phyloP scores from a whole-genome alignment of 2,888 invertebrate genomes.

The Athalia rosae region DNA sequence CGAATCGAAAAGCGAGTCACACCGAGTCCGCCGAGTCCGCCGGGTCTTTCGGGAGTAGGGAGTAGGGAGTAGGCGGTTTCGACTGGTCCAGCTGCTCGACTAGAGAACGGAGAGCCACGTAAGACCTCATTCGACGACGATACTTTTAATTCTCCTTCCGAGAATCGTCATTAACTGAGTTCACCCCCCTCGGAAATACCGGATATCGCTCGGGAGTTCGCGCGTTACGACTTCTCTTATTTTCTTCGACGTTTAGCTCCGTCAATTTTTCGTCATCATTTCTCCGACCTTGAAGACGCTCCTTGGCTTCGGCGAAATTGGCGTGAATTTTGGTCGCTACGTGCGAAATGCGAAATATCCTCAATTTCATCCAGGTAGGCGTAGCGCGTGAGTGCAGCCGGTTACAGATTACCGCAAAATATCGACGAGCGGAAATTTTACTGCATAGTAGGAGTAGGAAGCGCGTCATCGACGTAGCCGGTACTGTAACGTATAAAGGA shows the following conservation, averaged over 20 bases:
- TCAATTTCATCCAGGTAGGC: not conserved
- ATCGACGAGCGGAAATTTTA: constrained; percentile 7
- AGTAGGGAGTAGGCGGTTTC: constrained; percentile 34
- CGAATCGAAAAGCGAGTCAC: constrained; percentile 42
- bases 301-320: not conserved
- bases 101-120: not conserved
- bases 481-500: constrained; percentile 11
- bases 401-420: constrained; percentile 20
- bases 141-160: constrained; percentile 20
- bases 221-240: not conserved
- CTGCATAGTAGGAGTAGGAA: constrained; percentile 5
- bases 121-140: not conserved
- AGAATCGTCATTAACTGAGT: constrained; percentile 30
- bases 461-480: not conserved
- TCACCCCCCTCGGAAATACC: constrained; percentile 14
- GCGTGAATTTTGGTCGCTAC: not conserved
- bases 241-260: not conserved
- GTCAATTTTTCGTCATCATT: too few relatives aligned
- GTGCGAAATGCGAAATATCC: not conserved
- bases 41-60: not conserved
- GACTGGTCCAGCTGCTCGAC: constrained; percentile 34
- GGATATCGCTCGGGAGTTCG: constrained; percentile 1
- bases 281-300: too few relatives aligned
- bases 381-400: not conserved
- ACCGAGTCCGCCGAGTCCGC: constrained; percentile 4